Base-by-base conservation (phyloP, 92 coral and sea anemone species). In the Heliopora coerulea region DNA sequence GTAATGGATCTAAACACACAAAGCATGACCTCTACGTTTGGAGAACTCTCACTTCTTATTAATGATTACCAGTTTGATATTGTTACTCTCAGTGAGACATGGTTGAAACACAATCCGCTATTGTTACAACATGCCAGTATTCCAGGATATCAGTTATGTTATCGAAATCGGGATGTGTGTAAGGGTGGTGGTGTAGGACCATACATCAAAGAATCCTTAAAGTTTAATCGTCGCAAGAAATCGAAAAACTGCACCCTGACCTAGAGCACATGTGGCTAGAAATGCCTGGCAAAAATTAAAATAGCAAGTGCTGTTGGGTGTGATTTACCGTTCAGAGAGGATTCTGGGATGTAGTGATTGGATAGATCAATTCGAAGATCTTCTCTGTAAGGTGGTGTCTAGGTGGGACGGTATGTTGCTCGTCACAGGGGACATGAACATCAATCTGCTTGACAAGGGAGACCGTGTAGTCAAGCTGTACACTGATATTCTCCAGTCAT, bases 1-100 rank as follows among this genome's bases (percentile, higher is more conserved):
- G 27, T 72, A 44, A 56, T 73, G 67, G 67, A 73, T 46, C 65
- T 73, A 11, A 73, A 73, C 52, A 73, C 67, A 6, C 67, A 73
- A 60, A 56, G 19, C 35, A 57, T 73, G 56, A 56, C 79, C 28
- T 30, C 78, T 6, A 72, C 78, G 20, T 54, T 54, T 72, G 34
- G 56, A 56, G 79, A 57, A 33, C 56, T 73, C 54, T 32, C 20
- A 23, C 49, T 73, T 6, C 35, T 73, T 31, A 41, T 72, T 30
- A 72, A 52, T 33, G 79, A 73, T 41, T 73, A 56, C 56, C 78
- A 64, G 0, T 56, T 73, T 27, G 33, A 73, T 28, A 79, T 52
- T 68, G 39, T 68, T 20, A 79, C 79, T 2, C 49, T 61, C 41
- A 11, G 24, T 33, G 80, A 42, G 42, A 75, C 73, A 3, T 59